A percentile compares a stretch with the other conserved stretches of the same genome.
Evolutionary conservation across 1,140 invertebrate species (phyloP).

Genomic region (Orussus abietinus): DNA sequence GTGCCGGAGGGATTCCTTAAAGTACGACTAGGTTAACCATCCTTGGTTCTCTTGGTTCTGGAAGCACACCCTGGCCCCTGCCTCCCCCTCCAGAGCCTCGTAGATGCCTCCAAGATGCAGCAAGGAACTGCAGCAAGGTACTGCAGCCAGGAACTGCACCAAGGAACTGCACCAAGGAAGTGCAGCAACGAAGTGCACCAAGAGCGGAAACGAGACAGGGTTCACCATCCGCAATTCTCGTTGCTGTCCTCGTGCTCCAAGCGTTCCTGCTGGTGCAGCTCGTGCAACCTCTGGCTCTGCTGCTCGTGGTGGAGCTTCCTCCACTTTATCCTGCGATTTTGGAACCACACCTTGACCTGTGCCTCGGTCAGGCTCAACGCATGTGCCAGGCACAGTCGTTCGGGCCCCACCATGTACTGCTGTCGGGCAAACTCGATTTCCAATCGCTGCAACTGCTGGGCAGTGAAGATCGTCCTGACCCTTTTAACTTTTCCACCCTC

Average conservation of each 20-base stretch:
- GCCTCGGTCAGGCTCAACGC: slow-evolving; percentile 86
- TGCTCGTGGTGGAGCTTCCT: slow-evolving; percentile 88
- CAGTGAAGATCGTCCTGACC: slow-evolving; percentile 91
- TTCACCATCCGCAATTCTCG: slow-evolving; percentile 45
- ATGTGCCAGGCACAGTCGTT: slow-evolving; percentile 83
- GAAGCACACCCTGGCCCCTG: too few relatives aligned
- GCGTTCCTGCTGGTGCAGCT: slow-evolving; percentile 62
- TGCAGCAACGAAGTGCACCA: too few relatives aligned
- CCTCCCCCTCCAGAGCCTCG: too few relatives aligned
- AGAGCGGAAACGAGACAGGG: too few relatives aligned
- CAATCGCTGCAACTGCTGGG: slow-evolving; percentile 84
- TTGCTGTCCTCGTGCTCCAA: slow-evolving; percentile 48
- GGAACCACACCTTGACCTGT: slow-evolving; percentile 96
- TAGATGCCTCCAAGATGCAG: too few relatives aligned
- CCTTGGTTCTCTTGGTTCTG: too few relatives aligned
- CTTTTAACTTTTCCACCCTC: slow-evolving; percentile 61
- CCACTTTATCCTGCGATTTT: slow-evolving; percentile 95
- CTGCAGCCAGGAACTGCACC: too few relatives aligned
- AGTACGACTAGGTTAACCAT: too few relatives aligned
- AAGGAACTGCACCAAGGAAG: too few relatives aligned
- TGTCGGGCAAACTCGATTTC: slow-evolving; percentile 90
- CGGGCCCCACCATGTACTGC: slow-evolving; percentile 95
- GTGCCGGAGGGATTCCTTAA: too few relatives aligned
- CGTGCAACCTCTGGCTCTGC: slow-evolving; percentile 80
- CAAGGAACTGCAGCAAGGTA: too few relatives aligned